Base-by-base conservation (phyloP, 2,113 vertebrate species). In the Cochlearius cochlearius region DNA sequence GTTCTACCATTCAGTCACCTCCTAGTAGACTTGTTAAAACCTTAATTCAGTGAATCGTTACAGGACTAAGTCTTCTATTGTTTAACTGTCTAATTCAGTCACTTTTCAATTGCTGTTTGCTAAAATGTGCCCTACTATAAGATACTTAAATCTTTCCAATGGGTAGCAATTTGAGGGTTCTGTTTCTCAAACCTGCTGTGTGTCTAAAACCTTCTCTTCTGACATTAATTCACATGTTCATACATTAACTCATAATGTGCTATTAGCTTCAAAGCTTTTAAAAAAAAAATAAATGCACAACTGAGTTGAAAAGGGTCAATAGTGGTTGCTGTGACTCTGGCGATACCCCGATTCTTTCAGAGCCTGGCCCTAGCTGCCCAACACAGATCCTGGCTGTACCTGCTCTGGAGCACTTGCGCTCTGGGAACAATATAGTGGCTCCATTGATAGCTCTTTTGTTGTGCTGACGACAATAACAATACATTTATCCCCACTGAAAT, bases 331-430 rank as follows among this genome's bases (percentile, higher is more conserved):
- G 0, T 73, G 69, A 50, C 56, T 81, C 19, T 59, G 36, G 50
- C 39, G 81, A 19, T 30, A 47, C 38, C 6, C 26, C 29, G 29
- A 32, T 59, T n/a, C 62, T 68, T 80, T 76, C 49, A 80, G 59
- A 81, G 59, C 23, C 29, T 45, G 68, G 18, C 49, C 8, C 36
- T 76, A 66, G 38, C 53, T 63, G n/a, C 41, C 59, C 53, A 36
- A 25, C 41, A 66, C 29, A 29, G 47, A 19, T 13, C 49, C 36
- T 1, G 7, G 20, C 26, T 0, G 0, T 72, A 50, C 27, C 47
- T 60, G 36, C 53, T 63, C 36, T 55, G 77, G 68, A 76, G 58
- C 23, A 13, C 20, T 63, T 1, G 2, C 9, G 1, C 19, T 68
- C 25, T 79, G 56, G 47, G 41, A 82, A 32, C 38, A 45, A 5